Evolutionary conservation across 2,113 vertebrate genomes (phyloP), one percentile per base, ranked within the genome.

Genomic region (Alectura lathami): DNA sequence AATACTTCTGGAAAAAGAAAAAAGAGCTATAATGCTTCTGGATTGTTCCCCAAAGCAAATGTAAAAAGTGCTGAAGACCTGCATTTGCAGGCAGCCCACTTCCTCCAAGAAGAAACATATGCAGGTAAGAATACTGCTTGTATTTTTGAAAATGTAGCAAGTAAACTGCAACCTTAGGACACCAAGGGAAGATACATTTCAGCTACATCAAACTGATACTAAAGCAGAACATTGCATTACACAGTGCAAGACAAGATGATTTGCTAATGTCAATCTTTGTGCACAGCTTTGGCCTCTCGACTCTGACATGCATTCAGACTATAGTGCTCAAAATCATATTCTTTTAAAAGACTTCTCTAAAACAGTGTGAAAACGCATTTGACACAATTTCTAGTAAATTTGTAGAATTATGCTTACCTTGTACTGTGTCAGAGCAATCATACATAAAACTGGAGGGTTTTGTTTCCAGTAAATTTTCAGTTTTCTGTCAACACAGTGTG

Each of bases 391-490:
- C 29, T 74, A 67, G 6, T 62, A 50, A 56, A 42, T 38, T 5
- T 56, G 16, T n/a, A 67, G 40, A 90, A 68, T 32, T 75, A 67
- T 30, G 17, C 77, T 93, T 89, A 94, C 83, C 56, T 90, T 74
- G n/a, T 85, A 87, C 75, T 87, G 34, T 66, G 69, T 40, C 34
- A 94, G 82, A 76, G 34, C 9, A 84, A 48, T 36, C 26, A 48
- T 20, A 27, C 1, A 2, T 82, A 70, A 87, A 83, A 45, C 21
- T 9, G 9, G 53, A 45, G 23, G 23, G 18, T 4, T 22, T 68
- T 76, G 38, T 77, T 96, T 93, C 87, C 73, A 86, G 63, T 84
- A 64, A 78, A 34, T 51, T 69, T 90, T 68, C 45, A 29, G 51
- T 77, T 94, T 63, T 94, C 72, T 87, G 63, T 57, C 73, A 83